Percentiles rank a stretch among this genome's conserved stretches.
phyloP scores from a whole-genome alignment of 2,797 vertebrate species.

The Protonibea diacanthus region DNA sequence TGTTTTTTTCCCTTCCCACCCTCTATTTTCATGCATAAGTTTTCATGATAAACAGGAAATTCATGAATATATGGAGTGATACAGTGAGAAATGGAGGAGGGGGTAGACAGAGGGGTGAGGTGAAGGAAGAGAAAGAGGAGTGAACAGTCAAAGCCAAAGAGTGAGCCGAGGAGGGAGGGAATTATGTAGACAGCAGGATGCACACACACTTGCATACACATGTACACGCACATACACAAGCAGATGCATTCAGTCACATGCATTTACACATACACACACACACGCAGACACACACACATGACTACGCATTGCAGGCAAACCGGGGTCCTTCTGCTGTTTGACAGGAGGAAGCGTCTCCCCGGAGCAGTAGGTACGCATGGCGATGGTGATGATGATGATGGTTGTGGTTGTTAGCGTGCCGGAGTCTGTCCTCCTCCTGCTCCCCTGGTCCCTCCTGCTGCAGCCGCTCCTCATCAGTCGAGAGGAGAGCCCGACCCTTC shows the following conservation, averaged over 20 bases:
- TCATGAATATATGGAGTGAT: slow-evolving; percentile 89
- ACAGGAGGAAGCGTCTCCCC: slow-evolving; percentile 76
- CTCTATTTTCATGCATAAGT: slow-evolving; percentile 86
- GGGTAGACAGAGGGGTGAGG: slow-evolving; percentile 58
- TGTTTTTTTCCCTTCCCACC: slow-evolving; percentile 64
- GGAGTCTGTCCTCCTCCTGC: slow-evolving; percentile 57
- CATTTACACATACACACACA: slow-evolving; percentile 25
- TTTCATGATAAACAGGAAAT: slow-evolving; percentile 87
- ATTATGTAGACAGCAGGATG: slow-evolving; percentile 66
- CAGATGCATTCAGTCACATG: background rate
- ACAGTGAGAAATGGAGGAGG: slow-evolving; percentile 67
- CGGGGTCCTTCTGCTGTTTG: slow-evolving; percentile 72
- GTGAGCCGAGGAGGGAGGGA: slow-evolving; percentile 57
- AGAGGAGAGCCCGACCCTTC: slow-evolving; percentile 64
- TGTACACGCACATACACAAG: slow-evolving; percentile 12
- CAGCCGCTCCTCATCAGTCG: slow-evolving; percentile 72
- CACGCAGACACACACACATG: slow-evolving; percentile 1
- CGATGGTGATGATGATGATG: slow-evolving; percentile 63
- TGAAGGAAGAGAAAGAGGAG: slow-evolving; percentile 66
- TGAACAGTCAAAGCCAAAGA: slow-evolving; percentile 73
- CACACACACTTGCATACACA: slow-evolving; percentile 13
- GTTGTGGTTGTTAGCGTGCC: slow-evolving; percentile 74
- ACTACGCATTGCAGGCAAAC: slow-evolving; percentile 50
- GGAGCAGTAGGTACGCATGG: slow-evolving; percentile 61
- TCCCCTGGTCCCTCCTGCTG: slow-evolving; percentile 65